Evolutionary conservation across 2,888 invertebrate species (phyloP).

Genomic region (Arrhopalites spinosus): DNA sequence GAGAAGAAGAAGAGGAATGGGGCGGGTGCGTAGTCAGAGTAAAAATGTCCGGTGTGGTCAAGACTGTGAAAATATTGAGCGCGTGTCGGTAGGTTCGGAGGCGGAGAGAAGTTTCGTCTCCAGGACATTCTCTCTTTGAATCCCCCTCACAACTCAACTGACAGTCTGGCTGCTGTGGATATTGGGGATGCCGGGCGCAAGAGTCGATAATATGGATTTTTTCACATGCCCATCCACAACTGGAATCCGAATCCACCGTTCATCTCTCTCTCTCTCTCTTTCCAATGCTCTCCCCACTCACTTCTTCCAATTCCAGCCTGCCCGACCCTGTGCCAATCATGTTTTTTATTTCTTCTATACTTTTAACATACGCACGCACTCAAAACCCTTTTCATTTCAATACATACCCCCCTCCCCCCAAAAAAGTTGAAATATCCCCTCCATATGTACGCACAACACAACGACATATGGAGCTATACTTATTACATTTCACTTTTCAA

Average conservation of each 20-base stretch:
- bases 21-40: conserved; percentile 36
- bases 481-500: neutral
- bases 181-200: conserved; percentile 45
- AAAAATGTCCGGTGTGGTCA: conserved; percentile 43
- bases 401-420: neutral
- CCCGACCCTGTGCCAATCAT: conserved; percentile 36
- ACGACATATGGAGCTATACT: neutral
- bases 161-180: conserved; percentile 25
- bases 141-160: conserved; percentile 28
- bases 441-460: neutral
- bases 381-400: conserved; percentile 4
- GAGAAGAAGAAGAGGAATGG: neutral
- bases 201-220: conserved; percentile 54
- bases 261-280: conserved; percentile 35
- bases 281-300: conserved; percentile 15
- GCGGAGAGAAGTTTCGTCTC: conserved; percentile 20
- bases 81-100: conserved; percentile 38
- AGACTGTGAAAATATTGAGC: conserved; percentile 42
- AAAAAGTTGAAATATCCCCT: neutral
- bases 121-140: conserved; percentile 22
- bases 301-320: conserved; percentile 33
- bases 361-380: conserved; percentile 5
- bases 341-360: conserved; percentile 30
- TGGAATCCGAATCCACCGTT: conserved; percentile 40
- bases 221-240: conserved; percentile 41